A percentile compares a stretch with the other conserved stretches of the same genome.
Evolutionary conservation across 2,797 vertebrate species (phyloP).

Genomic region (Cynopterus sphinx): DNA sequence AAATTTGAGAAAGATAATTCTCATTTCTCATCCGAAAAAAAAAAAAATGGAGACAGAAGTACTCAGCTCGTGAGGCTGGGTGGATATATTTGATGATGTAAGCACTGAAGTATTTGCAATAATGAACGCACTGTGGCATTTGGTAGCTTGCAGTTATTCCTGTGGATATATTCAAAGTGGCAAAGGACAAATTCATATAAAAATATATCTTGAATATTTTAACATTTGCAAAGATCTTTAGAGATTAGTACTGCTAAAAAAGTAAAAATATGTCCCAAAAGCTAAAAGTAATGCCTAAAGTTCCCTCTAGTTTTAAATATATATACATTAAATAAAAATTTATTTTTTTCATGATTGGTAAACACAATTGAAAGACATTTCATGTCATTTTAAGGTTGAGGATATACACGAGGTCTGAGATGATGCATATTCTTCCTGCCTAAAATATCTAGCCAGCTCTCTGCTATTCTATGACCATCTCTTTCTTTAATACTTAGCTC

Average conservation of each 20-base stretch:
- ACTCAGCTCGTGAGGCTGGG: background rate
- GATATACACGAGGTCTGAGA: background rate
- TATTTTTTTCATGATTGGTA: background rate
- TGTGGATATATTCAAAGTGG: background rate
- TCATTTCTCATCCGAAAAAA: background rate
- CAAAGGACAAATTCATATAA: background rate
- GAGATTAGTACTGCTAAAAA: background rate
- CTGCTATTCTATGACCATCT: background rate
- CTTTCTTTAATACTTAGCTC: background rate
- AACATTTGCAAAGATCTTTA: background rate
- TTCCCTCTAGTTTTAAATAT: slow-evolving; percentile 9
- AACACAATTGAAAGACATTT: slow-evolving; percentile 27
- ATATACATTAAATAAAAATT: background rate
- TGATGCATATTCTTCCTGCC: background rate
- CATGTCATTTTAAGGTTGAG: background rate
- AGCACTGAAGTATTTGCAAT: background rate
- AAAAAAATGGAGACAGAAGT: background rate
- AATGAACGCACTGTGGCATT: background rate
- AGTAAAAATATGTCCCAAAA: background rate
- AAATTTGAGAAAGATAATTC: background rate
- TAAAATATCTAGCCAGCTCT: background rate
- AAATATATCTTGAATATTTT: background rate
- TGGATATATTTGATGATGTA: background rate
- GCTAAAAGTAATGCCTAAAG: slow-evolving; percentile 1
- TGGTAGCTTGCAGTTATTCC: background rate